Conservation (phyloP, 2,888 invertebrate species). For the Digitonthophagus gazella region DNA sequence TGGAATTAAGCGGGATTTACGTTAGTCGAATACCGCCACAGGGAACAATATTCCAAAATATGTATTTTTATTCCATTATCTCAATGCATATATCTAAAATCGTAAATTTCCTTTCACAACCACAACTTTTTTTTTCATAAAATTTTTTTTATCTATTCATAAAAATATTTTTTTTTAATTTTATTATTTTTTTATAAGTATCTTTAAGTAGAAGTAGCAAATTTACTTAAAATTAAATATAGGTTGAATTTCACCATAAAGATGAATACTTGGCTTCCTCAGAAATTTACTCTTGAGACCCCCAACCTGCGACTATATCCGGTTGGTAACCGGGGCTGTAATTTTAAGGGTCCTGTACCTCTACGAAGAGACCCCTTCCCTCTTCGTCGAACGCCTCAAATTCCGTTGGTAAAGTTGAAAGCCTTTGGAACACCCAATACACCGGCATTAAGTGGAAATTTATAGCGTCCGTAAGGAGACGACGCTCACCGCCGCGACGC, state of each 20-base stretch:
- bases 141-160: too few relatives aligned
- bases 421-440: slow-evolving; percentile 15
- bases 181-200: too few relatives aligned
- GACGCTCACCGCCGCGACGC: neutral
- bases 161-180: too few relatives aligned
- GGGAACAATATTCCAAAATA: neutral
- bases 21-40: neutral
- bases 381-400: neutral
- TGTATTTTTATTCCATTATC: neutral
- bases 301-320: neutral
- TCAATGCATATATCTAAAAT: neutral
- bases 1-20: neutral
- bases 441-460: slow-evolving; percentile 20
- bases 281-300: neutral
- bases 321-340: neutral
- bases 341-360: neutral
- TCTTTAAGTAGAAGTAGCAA: neutral
- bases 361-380: too few relatives aligned
- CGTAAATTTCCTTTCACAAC: neutral
- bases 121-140: too few relatives aligned
- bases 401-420: slow-evolving; percentile 7
- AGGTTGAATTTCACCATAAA: neutral
- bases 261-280: neutral
- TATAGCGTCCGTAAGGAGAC: neutral
- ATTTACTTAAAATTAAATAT: neutral